Evolutionary conservation across 2,797 vertebrate genomes (phyloP).

Genomic region (Phrynocephalus forsythii): DNA sequence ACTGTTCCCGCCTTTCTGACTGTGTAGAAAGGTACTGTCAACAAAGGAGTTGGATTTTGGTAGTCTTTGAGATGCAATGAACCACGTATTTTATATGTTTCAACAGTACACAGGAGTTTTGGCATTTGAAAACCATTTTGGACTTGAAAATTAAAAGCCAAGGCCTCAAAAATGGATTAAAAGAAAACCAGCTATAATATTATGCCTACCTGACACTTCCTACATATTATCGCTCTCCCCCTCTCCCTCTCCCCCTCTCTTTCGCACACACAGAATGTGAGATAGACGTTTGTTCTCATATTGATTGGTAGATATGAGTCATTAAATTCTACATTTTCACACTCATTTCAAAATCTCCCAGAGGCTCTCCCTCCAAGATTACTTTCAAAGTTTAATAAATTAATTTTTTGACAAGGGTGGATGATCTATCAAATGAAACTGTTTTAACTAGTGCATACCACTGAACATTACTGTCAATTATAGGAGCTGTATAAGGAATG

Average conservation of each 20-base stretch:
- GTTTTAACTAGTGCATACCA: not conserved
- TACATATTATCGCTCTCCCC: not conserved
- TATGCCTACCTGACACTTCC: not conserved
- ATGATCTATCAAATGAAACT: not conserved
- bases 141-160: not conserved
- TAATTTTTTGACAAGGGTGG: not conserved
- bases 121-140: not conserved
- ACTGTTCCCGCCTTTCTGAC: slow-evolving; percentile 92
- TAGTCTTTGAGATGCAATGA: not conserved
- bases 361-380: not conserved
- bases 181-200: not conserved
- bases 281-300: not conserved
- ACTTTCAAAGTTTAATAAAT: not conserved
- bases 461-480: not conserved
- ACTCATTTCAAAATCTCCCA: not conserved
- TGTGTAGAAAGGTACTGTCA: slow-evolving; percentile 90
- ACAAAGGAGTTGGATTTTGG: not conserved
- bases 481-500: not conserved
- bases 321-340: not conserved
- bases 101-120: not conserved
- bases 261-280: too few species aligned
- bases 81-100: not conserved
- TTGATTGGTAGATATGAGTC: not conserved
- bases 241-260: not conserved
- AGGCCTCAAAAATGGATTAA: not conserved